Conservation (phyloP, 2,113 vertebrate genomes). For the Istiophorus platypterus region DNA sequence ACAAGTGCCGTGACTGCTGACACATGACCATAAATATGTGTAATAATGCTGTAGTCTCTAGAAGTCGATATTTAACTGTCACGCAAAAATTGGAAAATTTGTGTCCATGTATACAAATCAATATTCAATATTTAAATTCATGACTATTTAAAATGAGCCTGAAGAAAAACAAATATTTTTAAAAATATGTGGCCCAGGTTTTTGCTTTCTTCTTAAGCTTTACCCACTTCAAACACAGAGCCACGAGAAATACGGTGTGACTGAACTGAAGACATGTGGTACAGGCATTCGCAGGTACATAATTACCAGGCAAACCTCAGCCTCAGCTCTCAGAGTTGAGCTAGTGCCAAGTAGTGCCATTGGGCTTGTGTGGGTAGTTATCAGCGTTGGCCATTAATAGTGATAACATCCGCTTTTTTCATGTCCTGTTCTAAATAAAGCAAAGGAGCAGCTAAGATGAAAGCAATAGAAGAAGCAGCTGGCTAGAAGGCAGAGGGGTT, state of each 20-base stretch:
- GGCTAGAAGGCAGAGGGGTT: neutral
- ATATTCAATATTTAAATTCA: no score
- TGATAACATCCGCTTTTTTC: slow-evolving; percentile 13
- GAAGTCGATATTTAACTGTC: no score
- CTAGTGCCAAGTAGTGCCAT: neutral
- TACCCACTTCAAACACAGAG: neutral
- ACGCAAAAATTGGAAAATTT: no score
- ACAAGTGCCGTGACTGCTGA: no score
- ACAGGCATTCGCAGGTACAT: slow-evolving; percentile 1
- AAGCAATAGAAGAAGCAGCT: neutral
- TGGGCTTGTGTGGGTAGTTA: neutral
- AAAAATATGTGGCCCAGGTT: no score
- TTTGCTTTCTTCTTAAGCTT: neutral
- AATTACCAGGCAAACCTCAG: neutral
- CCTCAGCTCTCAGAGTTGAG: neutral
- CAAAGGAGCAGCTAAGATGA: neutral
- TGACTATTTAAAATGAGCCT: no score
- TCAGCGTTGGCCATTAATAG: neutral
- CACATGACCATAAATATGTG: no score
- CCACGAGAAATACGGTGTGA: neutral
- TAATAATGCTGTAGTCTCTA: no score
- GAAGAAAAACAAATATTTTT: no score
- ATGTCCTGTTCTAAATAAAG: neutral
- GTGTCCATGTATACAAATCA: no score
- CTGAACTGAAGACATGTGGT: neutral